A percentile compares a stretch with the other conserved stretches of the same genome.
Evolutionary conservation across 2,888 invertebrate species (phyloP).

Genomic region (Parelbella ahira): DNA sequence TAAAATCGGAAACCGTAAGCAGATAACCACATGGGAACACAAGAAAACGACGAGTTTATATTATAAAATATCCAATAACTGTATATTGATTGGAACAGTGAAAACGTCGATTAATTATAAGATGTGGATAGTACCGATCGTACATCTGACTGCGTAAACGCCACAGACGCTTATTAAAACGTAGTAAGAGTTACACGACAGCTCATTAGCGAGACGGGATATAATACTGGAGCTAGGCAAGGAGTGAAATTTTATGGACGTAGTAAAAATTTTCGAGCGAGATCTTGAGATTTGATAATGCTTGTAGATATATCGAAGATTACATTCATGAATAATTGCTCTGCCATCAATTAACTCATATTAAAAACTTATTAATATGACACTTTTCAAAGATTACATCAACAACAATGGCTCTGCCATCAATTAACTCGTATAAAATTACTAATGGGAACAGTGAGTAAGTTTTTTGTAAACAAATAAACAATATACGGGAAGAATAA

Average conservation of each 20-base stretch:
- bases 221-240: slow-evolving; percentile 5
- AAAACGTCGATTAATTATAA: too few species aligned
- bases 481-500: too few species aligned
- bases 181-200: slow-evolving; percentile 23
- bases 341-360: slow-evolving; percentile 2
- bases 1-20: too few species aligned
- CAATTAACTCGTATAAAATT: too few species aligned
- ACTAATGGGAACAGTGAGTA: too few species aligned
- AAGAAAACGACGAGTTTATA: too few species aligned
- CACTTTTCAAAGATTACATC: too few species aligned
- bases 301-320: slow-evolving; percentile 16
- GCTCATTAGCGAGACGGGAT: slow-evolving; percentile 20
- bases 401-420: too few species aligned
- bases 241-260: slow-evolving; percentile 21
- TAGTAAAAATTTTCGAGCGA: slow-evolving; percentile 20
- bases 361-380: slow-evolving; percentile 1
- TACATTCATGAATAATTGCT: slow-evolving; percentile 1
- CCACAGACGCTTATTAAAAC: slow-evolving; percentile 23
- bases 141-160: slow-evolving; percentile 25
- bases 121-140: slow-evolving; percentile 18
- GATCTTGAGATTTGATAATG: slow-evolving; percentile 27
- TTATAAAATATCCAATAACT: too few species aligned
- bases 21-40: too few species aligned
- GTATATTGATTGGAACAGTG: too few species aligned
- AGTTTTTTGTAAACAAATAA: too few species aligned